Percentiles rank a stretch among this genome's conserved stretches.
phyloP scores from a whole-genome alignment of 2,113 vertebrate species.

The Semnornis frantzii region DNA sequence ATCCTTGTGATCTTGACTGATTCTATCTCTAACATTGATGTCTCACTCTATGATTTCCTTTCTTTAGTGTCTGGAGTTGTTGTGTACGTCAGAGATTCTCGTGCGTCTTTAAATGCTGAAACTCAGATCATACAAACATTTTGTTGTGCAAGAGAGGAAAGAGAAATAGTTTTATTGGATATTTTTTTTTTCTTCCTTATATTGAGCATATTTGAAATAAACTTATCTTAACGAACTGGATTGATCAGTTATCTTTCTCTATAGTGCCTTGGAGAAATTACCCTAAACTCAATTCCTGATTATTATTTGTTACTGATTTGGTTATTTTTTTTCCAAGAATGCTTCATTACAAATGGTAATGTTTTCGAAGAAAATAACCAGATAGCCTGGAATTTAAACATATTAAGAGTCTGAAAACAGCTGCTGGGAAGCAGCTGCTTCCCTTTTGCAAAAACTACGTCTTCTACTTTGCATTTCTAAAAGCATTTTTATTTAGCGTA shows the following conservation, averaged over 20 bases:
- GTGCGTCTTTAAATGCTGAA: background rate
- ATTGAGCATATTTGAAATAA: background rate
- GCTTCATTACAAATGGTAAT: background rate
- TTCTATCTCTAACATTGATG: background rate
- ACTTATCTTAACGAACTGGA: background rate
- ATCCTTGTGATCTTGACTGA: no score
- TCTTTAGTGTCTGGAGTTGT: background rate
- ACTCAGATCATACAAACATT: background rate
- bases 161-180: background rate
- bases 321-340: background rate
- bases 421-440: slow-evolving; percentile 1
- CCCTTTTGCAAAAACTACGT: background rate
- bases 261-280: background rate
- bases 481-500: background rate
- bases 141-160: background rate
- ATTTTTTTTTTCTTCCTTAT: background rate
- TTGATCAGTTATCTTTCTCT: background rate
- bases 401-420: background rate
- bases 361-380: slow-evolving; percentile 3
- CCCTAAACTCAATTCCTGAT: background rate
- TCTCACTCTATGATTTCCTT: background rate
- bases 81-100: background rate
- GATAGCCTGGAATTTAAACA: background rate
- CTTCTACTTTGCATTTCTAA: background rate
- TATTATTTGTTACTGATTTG: background rate